phyloP scores from a whole-genome alignment of 2,888 invertebrate genomes.

The Quadroppia sp. region DNA sequence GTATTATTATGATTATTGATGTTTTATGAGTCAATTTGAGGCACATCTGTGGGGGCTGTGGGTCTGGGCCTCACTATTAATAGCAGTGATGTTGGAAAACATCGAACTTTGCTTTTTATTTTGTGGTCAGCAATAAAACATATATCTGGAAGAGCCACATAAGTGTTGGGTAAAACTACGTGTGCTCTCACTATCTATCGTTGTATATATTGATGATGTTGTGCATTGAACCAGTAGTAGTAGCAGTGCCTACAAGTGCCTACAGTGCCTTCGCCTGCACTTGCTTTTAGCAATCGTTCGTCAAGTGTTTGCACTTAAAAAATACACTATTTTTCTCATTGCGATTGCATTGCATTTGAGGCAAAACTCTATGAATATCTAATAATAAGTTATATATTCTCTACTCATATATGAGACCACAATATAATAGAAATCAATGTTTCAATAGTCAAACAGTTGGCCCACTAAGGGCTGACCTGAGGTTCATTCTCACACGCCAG shows the following conservation, averaged over 20 bases:
- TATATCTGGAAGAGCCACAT: neutral
- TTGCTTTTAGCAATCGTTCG: conserved; percentile 33
- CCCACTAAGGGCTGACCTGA: no score
- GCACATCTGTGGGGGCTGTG: conserved; percentile 26
- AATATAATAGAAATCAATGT: neutral
- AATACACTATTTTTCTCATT: neutral
- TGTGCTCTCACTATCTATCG: neutral
- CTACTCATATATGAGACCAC: neutral
- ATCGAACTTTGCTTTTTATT: conserved; percentile 18
- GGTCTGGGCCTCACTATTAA: neutral
- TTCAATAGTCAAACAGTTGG: neutral
- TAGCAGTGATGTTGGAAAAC: conserved; percentile 23
- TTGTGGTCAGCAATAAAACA: conserved; percentile 36
- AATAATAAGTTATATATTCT: conserved; percentile 2
- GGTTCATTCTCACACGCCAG: no score
- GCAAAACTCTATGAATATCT: conserved; percentile 26
- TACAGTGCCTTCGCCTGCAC: no score
- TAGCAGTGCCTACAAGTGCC: conserved; percentile 24
- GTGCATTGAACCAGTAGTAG: neutral
- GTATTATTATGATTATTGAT: conserved; percentile 24
- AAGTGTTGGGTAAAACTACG: conserved; percentile 2
- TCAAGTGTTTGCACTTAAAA: conserved; percentile 33
- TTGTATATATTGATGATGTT: no score
- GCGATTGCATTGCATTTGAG: neutral
- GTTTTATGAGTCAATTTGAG: conserved; percentile 30